Conservation (phyloP, 2,113 vertebrate genomes). For the Chrysochloris asiatica region DNA sequence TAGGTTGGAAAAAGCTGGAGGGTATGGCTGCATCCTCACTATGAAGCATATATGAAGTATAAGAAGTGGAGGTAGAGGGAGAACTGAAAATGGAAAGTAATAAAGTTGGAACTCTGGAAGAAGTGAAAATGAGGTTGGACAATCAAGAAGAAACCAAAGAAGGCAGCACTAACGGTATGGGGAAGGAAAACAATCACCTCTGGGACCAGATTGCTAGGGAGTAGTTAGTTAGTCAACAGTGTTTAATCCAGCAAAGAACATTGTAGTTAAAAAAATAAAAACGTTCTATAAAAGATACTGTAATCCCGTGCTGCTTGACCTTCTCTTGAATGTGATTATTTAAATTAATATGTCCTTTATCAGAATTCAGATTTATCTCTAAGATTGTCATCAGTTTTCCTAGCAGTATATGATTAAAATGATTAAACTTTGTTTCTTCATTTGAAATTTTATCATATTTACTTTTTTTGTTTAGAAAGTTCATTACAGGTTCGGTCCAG, state of each 20-base stretch:
- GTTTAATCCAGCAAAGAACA: not conserved
- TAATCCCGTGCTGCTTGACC: not conserved
- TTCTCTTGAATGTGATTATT: slow-evolving; percentile 17
- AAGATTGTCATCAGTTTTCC: not conserved
- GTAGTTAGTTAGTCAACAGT: not conserved
- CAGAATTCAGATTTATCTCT: not conserved
- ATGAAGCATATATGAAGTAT: not conserved
- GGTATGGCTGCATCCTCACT: not conserved
- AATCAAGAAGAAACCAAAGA: not conserved
- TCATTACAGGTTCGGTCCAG: slow-evolving; percentile 4
- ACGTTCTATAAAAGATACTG: not conserved
- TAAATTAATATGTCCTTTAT: not conserved
- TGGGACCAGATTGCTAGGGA: not conserved
- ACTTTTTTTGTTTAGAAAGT: slow-evolving; percentile 50
- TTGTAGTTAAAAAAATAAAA: not conserved
- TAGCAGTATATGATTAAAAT: not conserved
- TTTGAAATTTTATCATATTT: slow-evolving; percentile 35
- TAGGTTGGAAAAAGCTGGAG: not conserved
- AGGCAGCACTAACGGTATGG: not conserved
- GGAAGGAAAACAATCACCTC: not conserved
- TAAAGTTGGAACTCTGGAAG: not conserved
- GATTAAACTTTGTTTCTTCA: not conserved
- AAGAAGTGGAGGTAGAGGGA: not conserved
- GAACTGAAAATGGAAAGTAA: slow-evolving; percentile 14
- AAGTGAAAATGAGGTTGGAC: not conserved